These are phyloP conservation scores for Mesochorus sp. DNA, from an alignment of 2,888 invertebrate genomes.

Conservation along the genomic window DNA sequence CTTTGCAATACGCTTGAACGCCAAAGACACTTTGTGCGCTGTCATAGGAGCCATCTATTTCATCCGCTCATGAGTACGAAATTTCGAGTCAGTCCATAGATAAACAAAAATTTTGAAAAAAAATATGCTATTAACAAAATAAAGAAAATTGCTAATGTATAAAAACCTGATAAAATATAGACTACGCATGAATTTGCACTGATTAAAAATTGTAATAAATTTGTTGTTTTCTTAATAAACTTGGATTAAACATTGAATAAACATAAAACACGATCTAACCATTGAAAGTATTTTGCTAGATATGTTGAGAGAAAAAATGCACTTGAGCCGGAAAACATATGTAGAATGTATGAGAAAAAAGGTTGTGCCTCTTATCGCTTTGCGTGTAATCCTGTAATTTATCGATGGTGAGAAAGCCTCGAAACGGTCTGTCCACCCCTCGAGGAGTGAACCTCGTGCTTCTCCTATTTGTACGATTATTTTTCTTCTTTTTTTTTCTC, in stretches of 20 bases:
- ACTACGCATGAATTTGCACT: no score
- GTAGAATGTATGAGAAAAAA: neutral
- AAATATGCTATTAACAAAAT: no score
- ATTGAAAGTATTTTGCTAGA: no score
- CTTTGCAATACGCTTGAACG: neutral
- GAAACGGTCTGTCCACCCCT: slow-evolving; percentile 34
- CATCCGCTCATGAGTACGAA: neutral
- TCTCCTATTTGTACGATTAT: slow-evolving; percentile 33
- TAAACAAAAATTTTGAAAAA: neutral
- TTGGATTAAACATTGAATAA: no score
- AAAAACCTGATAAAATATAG: no score
- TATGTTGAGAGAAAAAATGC: neutral
- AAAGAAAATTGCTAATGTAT: no score
- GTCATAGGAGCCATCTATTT: neutral
- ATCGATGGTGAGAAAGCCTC: slow-evolving; percentile 26
- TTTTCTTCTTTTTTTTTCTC: slow-evolving; percentile 25
- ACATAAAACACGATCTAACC: no score
- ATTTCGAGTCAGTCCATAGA: neutral
- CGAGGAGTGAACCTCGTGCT: slow-evolving; percentile 19
- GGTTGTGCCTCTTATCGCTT: slow-evolving; percentile 7
- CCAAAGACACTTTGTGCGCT: neutral
- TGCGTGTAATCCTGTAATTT: slow-evolving; percentile 29
- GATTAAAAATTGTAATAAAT: no score
- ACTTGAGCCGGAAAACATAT: neutral
- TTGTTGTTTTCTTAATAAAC: no score